phyloP scores from a whole-genome alignment of 2,797 vertebrate genomes.

The Argyrosomus regius region DNA sequence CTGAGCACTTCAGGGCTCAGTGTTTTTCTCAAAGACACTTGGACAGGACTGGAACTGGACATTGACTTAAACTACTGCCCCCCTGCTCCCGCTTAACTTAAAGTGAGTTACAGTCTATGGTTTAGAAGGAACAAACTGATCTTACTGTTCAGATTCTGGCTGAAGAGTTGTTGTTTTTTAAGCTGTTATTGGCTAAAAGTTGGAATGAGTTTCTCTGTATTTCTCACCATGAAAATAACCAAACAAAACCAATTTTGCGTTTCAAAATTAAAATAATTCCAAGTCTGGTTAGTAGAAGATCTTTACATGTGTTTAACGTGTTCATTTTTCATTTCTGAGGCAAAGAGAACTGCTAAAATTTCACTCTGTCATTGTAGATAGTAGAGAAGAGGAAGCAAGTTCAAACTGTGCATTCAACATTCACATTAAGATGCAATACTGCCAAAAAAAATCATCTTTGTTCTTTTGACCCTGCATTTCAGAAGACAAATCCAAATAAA shows the following conservation, averaged over 20 bases:
- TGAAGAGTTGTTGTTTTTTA: background rate
- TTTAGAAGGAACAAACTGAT: background rate
- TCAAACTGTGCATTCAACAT: slow-evolving; percentile 1
- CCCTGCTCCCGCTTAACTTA: background rate
- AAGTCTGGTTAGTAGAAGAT: background rate
- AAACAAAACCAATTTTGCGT: background rate
- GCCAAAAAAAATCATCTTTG: background rate
- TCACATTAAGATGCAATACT: background rate
- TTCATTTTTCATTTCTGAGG: background rate
- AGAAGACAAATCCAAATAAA: slow-evolving; percentile 9
- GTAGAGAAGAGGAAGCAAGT: background rate
- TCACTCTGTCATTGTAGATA: background rate
- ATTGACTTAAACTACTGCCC: background rate
- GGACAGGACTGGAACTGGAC: background rate
- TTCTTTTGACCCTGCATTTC: background rate
- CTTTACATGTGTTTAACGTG: background rate
- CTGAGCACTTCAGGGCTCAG: background rate
- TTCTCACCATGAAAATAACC: background rate
- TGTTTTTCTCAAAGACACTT: slow-evolving; percentile 34
- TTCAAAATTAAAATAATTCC: background rate
- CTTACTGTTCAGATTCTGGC: background rate
- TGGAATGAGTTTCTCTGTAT: background rate
- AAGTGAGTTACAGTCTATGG: background rate
- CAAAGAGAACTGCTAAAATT: background rate
- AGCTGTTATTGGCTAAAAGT: background rate